A percentile compares a stretch with the other conserved stretches of the same genome.
These are phyloP conservation scores for Sminthurinus aureus DNA, from an alignment of 2,888 invertebrate species.

Conservation along the genomic window DNA sequence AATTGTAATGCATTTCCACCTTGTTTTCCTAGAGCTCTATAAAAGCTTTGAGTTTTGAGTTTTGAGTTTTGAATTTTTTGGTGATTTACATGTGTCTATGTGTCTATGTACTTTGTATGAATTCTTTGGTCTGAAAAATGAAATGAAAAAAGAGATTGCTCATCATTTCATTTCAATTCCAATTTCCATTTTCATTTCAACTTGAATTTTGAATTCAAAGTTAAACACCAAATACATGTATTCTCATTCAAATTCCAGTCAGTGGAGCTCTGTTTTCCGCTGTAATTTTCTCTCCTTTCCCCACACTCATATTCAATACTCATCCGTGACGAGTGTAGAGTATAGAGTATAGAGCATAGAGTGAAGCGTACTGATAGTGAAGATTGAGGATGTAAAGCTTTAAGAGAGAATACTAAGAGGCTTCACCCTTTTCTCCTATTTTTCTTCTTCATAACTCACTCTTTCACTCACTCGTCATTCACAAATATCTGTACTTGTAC, in stretches of 20 bases:
- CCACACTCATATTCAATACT: background rate
- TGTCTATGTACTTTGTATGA: no score
- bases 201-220: no score
- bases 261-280: no score
- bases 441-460: background rate
- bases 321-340: background rate
- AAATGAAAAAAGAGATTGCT: no score
- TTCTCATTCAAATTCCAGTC: background rate
- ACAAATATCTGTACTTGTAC: no score
- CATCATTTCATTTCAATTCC: background rate
- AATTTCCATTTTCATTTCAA: background rate
- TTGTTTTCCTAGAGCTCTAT: no score
- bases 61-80: no score
- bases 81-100: no score
- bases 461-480: background rate
- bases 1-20: background rate
- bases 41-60: no score
- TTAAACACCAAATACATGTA: background rate
- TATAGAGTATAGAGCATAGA: background rate
- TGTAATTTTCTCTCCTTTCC: background rate
- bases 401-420: background rate
- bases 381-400: background rate
- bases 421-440: background rate
- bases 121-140: no score
- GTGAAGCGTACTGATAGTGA: background rate